phyloP scores from a whole-genome alignment of 2,888 invertebrate species.

The Parnassius smintheus region DNA sequence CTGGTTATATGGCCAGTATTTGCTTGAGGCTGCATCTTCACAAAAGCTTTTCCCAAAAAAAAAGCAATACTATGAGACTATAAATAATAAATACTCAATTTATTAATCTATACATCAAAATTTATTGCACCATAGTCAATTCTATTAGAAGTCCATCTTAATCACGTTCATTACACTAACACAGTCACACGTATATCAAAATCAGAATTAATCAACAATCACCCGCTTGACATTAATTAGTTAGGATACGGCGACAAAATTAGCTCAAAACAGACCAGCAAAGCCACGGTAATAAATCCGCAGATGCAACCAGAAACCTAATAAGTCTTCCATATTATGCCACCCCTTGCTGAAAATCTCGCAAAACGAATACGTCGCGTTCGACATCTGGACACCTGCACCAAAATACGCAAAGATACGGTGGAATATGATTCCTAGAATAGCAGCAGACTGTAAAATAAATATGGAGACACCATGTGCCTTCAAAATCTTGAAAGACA shows the following conservation, averaged over 20 bases:
- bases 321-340: conserved; percentile 57
- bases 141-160: conserved; percentile 12
- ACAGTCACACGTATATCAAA: conserved; percentile 58
- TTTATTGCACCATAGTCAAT: conserved; percentile 1
- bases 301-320: conserved; percentile 52
- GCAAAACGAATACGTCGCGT: conserved; percentile 56
- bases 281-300: conserved; percentile 60
- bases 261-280: conserved; percentile 47
- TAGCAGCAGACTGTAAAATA: conserved; percentile 80
- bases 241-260: conserved; percentile 50
- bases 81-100: no score
- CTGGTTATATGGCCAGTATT: no score
- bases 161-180: conserved; percentile 32
- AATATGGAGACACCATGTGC: conserved; percentile 72
- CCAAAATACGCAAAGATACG: conserved; percentile 70
- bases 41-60: no score
- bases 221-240: conserved; percentile 64
- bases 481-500: conserved; percentile 62
- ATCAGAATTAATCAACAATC: conserved; percentile 60
- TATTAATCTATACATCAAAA: no score
- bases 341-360: conserved; percentile 46
- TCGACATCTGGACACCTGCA: conserved; percentile 78
- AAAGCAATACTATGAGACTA: no score
- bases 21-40: no score
- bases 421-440: conserved; percentile 77